Base-by-base conservation (phyloP, 2,797 vertebrate genomes). In the Acanthis flammea region DNA sequence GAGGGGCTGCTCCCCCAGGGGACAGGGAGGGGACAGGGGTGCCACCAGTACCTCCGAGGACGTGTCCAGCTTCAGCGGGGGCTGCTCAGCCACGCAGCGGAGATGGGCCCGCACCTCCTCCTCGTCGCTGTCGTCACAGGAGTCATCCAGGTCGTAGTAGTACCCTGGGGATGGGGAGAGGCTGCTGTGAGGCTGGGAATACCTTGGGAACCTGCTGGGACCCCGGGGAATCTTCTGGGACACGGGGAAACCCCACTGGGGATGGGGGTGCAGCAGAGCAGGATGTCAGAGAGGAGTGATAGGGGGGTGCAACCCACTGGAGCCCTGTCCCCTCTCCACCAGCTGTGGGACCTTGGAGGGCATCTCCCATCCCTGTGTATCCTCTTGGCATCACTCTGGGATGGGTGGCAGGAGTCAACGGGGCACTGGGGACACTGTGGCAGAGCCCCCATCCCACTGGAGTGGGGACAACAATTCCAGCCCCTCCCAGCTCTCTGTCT, bases 121-220 rank as follows among this genome's bases (percentile, higher is more conserved):
- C 92, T 99, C 99, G 2, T 99, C 99, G 1, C 99, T 99, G 97
- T 99, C 99, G 0, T 99, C 99, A 0, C 99, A 99, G 12, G 99
- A 99, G 97, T 99, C 99, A 7, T 99, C 99, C 95, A 99, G 98
- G 97, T 99, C 99, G 3, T 99, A 99, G 97, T 99, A 99, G 97
- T 99, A 99, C 89, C 99, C 99, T 99, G 96, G 19, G 47, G 18
- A 28, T 1, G 19, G 23, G 4, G n/a, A 88, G 48, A 74, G 31
- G n/a, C 42, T 80, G 68, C 2, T 0, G 0, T 87, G 57, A 94
- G 87, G 65, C 71, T 72, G 75, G n/a, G 25, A 45, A 72, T 53
- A 58, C 17, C 15, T 3, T 1, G 4, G 14, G 33, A 23, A 75
- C 33, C 50, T 30, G 35, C 19, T 21, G 61, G 41, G 14, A 61